Evolutionary conservation across 1,140 invertebrate genomes (phyloP), one percentile per base, ranked within the genome.

Genomic region (Lysiphlebus fabarum): DNA sequence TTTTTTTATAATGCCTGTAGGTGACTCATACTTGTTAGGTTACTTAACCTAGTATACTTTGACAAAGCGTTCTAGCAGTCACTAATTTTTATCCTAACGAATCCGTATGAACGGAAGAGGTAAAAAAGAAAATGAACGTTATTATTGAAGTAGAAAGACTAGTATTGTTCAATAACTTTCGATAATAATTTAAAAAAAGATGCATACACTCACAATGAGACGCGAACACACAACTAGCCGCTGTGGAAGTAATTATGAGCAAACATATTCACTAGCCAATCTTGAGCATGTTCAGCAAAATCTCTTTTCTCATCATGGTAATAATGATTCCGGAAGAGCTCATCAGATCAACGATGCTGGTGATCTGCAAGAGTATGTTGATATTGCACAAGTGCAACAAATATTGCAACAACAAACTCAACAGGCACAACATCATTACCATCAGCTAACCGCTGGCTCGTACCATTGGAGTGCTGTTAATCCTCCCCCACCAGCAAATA

Each of bases 161-260:
- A 51, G 38, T 37, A 1, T 37, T 11, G 56, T 26, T 53, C 44
- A 41, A 51, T 55, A 47, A 53, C 62, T 4, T 26, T 26, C 61
- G 61, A 64, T 58, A 62, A 65, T 63, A 69, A 17, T 65, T 63
- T 71, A 4, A 68, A 67, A 75, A 76, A 78, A 78, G 71, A 78
- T 77, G 76, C 75, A 77, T 75, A 75, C 76, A 67, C 75, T 77
- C 70, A 75, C 76, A 68, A 78, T 78, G 75, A 74, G 75, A 71
- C 76, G 76, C 72, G 76, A 78, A 78, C 76, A 77, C 63, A 74
- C 75, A 66, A 74, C 74, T 66, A 74, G 75, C 71, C 74, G 76
- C 66, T 69, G 59, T 53, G 59, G 59, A 45, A 67, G 65, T 67
- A 72, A 73, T 69, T 77, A 77, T 69, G 76, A 78, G 59, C 73